Conservation (phyloP, 2,797 vertebrate genomes). For the Argya squamiceps region DNA sequence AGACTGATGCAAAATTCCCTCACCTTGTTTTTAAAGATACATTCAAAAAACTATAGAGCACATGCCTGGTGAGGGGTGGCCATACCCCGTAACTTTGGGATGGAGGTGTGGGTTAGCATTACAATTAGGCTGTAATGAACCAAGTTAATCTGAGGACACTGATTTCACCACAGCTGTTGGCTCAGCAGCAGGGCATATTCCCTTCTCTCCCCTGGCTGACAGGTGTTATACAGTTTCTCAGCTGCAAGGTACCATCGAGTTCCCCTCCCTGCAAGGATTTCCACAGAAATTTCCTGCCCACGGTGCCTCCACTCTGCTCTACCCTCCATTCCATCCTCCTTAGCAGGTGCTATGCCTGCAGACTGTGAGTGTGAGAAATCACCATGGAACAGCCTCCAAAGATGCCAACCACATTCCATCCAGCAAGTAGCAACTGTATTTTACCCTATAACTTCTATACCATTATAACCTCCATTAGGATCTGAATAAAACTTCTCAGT, state of each 20-base stretch:
- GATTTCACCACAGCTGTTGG: background rate
- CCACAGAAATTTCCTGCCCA: background rate
- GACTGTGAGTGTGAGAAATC: background rate
- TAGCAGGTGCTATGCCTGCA: background rate
- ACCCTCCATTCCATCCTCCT: background rate
- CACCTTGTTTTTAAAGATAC: background rate
- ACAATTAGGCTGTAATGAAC: background rate
- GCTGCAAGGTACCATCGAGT: accelerated
- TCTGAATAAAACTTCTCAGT: background rate
- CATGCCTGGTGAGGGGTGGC: accelerated
- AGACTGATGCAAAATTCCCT: background rate
- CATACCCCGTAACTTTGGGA: background rate
- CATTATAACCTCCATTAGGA: background rate
- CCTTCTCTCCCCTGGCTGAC: background rate
- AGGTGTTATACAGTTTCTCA: background rate
- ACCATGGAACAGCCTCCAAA: background rate
- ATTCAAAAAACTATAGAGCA: background rate
- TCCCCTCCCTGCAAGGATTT: background rate
- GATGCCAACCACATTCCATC: background rate
- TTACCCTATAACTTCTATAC: background rate
- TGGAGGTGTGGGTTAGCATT: background rate
- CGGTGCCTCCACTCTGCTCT: accelerated
- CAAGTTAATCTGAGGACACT: background rate
- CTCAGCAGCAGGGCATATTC: background rate
- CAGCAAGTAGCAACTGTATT: background rate